These are phyloP conservation scores for Leuciscus waleckii DNA, from an alignment of 2,797 vertebrate species.

Conservation along the genomic window DNA sequence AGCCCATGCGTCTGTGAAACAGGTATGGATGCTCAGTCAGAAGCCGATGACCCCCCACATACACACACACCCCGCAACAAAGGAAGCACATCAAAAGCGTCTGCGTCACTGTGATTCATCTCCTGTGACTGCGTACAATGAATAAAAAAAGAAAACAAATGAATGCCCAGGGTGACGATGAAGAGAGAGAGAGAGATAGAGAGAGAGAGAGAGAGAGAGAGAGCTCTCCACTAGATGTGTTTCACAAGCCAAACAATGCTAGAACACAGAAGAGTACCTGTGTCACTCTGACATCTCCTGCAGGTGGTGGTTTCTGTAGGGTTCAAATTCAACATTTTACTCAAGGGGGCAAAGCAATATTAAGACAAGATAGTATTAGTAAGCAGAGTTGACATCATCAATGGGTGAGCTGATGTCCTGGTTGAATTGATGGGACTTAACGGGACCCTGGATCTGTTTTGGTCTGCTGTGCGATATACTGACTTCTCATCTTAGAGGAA, in stretches of 20 bases:
- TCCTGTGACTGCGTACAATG: slow-evolving; percentile 61
- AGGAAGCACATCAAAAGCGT: slow-evolving; percentile 62
- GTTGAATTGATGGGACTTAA: slow-evolving; percentile 46
- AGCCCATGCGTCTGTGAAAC: slow-evolving; percentile 77
- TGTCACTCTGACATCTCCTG: slow-evolving; percentile 90
- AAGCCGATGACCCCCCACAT: slow-evolving; percentile 79
- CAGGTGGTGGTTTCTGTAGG: slow-evolving; percentile 89
- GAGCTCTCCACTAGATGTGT: slow-evolving; percentile 72
- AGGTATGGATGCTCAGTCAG: slow-evolving; percentile 81
- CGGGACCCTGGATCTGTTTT: background rate
- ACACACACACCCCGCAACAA: slow-evolving; percentile 70
- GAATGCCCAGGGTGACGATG: slow-evolving; percentile 69
- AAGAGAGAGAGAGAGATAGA: slow-evolving; percentile 51
- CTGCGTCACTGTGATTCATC: slow-evolving; percentile 60
- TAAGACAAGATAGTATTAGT: slow-evolving; percentile 73
- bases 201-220: slow-evolving; percentile 58
- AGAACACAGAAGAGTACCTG: slow-evolving; percentile 87
- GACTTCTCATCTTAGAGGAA: slow-evolving; percentile 32
- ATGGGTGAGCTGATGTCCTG: slow-evolving; percentile 53
- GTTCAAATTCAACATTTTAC: slow-evolving; percentile 88
- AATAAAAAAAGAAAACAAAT: slow-evolving; percentile 51
- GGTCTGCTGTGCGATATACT: background rate
- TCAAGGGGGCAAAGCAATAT: slow-evolving; percentile 71
- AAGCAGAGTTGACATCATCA: slow-evolving; percentile 52
- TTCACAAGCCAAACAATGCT: slow-evolving; percentile 81